Percentiles rank a stretch among this genome's conserved stretches.
phyloP scores from a whole-genome alignment of 2,797 vertebrate genomes.

The Eutrigla gurnardus region DNA sequence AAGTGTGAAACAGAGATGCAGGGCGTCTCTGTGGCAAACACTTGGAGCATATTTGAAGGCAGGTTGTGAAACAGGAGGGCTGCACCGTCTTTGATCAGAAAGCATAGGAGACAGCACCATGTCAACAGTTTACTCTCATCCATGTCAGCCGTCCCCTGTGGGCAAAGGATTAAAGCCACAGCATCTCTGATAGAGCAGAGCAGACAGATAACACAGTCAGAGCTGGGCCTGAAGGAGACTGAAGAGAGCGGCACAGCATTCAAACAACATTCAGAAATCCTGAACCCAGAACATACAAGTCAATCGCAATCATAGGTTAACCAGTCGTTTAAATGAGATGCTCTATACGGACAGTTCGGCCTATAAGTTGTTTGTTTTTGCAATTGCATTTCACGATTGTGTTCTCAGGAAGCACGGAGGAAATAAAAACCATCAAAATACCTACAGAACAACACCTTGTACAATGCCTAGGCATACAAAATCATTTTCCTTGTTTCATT shows the following conservation, averaged over 20 bases:
- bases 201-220: slow-evolving; percentile 61
- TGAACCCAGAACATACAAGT: slow-evolving; percentile 31
- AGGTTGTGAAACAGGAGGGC: slow-evolving; percentile 81
- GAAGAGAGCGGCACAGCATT: slow-evolving; percentile 40
- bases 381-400: background rate
- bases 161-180: slow-evolving; percentile 83
- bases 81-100: slow-evolving; percentile 81
- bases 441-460: slow-evolving; percentile 60
- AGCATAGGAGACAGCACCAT: slow-evolving; percentile 82
- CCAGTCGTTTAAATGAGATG: slow-evolving; percentile 36
- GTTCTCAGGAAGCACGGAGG: slow-evolving; percentile 4
- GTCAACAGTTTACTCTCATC: slow-evolving; percentile 85
- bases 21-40: slow-evolving; percentile 55
- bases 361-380: slow-evolving; percentile 31
- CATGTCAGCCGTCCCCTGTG: slow-evolving; percentile 80
- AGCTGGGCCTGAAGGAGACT: slow-evolving; percentile 62
- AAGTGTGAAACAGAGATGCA: slow-evolving; percentile 49
- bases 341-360: slow-evolving; percentile 15
- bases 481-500: slow-evolving; percentile 67
- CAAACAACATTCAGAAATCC: slow-evolving; percentile 43
- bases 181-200: slow-evolving; percentile 71
- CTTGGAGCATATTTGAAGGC: slow-evolving; percentile 75
- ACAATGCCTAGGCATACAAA: slow-evolving; percentile 57
- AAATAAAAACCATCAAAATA: slow-evolving; percentile 48
- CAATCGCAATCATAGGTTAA: slow-evolving; percentile 48